Evolutionary conservation across 2,797 vertebrate species (phyloP).

Genomic region (Babyrousa celebensis): DNA sequence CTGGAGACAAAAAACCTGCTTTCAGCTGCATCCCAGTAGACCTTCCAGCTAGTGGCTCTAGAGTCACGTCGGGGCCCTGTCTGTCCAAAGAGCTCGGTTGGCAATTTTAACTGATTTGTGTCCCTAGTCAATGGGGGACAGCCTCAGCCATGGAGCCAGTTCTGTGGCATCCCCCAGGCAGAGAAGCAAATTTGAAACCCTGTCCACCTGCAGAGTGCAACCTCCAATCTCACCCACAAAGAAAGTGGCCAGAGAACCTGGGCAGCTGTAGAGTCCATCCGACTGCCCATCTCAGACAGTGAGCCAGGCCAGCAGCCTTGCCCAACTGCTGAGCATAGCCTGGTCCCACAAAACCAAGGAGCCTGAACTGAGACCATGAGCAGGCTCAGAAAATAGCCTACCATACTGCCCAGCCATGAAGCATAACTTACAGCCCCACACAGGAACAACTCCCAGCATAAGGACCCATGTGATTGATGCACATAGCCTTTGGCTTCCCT

Average conservation of each 20-base stretch:
- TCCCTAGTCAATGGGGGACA: neutral
- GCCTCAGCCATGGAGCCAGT: neutral
- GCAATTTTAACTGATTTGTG: neutral
- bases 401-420: neutral
- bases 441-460: neutral
- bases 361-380: neutral
- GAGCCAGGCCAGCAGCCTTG: neutral
- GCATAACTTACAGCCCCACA: too few relatives aligned
- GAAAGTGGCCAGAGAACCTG: neutral
- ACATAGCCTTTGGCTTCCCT: neutral
- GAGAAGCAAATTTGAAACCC: neutral
- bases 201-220: neutral
- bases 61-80: neutral
- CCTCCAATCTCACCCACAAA: neutral
- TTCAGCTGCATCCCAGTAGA: neutral
- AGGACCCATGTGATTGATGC: neutral
- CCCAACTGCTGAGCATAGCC: neutral
- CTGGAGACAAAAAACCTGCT: neutral
- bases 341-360: neutral
- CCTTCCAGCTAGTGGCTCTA: neutral
- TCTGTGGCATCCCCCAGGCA: neutral
- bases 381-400: neutral
- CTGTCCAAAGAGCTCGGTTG: neutral
- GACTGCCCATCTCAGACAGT: neutral
- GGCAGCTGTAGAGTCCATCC: neutral